phyloP scores from a whole-genome alignment of 2,888 invertebrate species.

The Halocaridina rubra region DNA sequence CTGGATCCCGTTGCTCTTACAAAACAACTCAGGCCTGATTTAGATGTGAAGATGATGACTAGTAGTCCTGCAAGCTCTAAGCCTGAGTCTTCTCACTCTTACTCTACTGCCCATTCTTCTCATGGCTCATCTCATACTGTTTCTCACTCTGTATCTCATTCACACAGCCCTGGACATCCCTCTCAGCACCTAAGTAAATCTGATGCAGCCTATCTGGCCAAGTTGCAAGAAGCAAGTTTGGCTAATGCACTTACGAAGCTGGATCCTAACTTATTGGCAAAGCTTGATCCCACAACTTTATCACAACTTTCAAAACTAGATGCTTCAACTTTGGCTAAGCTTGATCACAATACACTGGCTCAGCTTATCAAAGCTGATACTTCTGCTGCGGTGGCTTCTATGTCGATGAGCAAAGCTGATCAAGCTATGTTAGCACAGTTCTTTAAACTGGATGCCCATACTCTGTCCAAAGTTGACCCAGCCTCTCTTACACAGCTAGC shows the following conservation, averaged over 20 bases:
- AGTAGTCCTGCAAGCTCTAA: constrained; percentile 46
- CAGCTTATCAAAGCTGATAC: constrained; percentile 61
- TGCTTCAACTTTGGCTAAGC: constrained; percentile 54
- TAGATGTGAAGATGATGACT: constrained; percentile 59
- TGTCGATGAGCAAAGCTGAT: constrained; percentile 61
- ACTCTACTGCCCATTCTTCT: constrained; percentile 46
- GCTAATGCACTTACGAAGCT: constrained; percentile 62
- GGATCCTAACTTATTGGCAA: constrained; percentile 58
- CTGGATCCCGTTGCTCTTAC: constrained; percentile 60
- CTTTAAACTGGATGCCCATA: constrained; percentile 58
- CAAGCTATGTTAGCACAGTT: constrained; percentile 60
- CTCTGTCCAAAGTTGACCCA: constrained; percentile 55
- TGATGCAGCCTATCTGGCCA: constrained; percentile 58
- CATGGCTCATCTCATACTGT: constrained; percentile 16
- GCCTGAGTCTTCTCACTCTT: constrained; percentile 38
- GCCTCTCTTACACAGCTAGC: constrained; percentile 54
- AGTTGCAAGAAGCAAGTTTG: constrained; percentile 62
- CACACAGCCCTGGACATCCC: constrained; percentile 43
- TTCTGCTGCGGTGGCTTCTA: constrained; percentile 54
- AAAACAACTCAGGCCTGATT: constrained; percentile 55
- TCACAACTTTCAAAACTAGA: constrained; percentile 60
- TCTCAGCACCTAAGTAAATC: constrained; percentile 56
- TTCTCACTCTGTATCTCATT: constrained; percentile 45
- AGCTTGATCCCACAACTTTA: constrained; percentile 57
- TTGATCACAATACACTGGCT: constrained; percentile 57